Evolutionary conservation across 2,797 vertebrate genomes (phyloP), one percentile per base, ranked within the genome.

Genomic region (Toxotes lorentzi): DNA sequence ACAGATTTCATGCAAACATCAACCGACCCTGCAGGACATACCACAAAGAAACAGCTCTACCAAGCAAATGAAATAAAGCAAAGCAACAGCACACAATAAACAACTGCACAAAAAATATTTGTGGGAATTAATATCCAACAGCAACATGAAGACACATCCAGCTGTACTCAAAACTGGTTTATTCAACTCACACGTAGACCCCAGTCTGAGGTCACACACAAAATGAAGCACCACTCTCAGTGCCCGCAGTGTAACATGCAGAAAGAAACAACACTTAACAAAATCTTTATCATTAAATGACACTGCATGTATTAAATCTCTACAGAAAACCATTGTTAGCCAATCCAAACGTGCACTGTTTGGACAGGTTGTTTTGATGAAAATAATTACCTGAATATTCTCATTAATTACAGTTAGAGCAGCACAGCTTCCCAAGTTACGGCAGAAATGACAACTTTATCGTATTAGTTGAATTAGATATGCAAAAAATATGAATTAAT

Each of bases 161-260:
- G 11, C 65, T 86, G 54, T 93, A 90, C 69, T 89, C 75, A 92
- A 94, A 94, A 84, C 77, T 71, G 75, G 72, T 94, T 94, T 95
- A 94, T 93, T 93, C 47, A 89, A 83, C 81, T 90, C 79, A 91
- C 87, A 85, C 57, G 74, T 61, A 88, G 78, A 86, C 65, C 76
- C 77, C 68, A 54, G n/a, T 75, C 71, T 60, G 59, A 67, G 67
- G 83, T 82, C 79, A 71, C 82, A 92, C 87, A 89, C 57, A 90
- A 76, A 91, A 89, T 83, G 73, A 89, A 90, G 84, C 92, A 92
- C 89, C 83, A 82, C 80, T 64, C n/a, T 79, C 60, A 79, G 87
- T 88, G 90, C 84, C 89, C 88, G 86, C 89, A 91, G 79, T 87
- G 84, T 81, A 85, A 92, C 93, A 95, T 95, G 93, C 94, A 71